Percentiles rank a stretch among this genome's conserved stretches.
These are phyloP conservation scores for Corythornis vintsioides DNA, from an alignment of 2,113 vertebrate genomes.

Conservation along the genomic window DNA sequence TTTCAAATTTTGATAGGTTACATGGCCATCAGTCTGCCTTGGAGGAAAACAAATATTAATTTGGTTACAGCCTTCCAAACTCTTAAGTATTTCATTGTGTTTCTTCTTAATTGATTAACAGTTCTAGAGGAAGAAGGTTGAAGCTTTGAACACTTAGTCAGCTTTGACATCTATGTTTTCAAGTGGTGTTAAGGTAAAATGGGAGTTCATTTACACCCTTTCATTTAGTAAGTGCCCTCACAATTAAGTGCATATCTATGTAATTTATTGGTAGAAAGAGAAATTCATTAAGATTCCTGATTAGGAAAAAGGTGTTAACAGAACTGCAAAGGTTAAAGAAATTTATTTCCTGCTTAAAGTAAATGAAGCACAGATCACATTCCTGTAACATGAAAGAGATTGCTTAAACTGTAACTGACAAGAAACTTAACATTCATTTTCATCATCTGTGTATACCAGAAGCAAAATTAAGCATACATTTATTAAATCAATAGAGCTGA, in stretches of 20 bases:
- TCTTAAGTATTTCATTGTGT: background rate
- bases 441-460: background rate
- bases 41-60: background rate
- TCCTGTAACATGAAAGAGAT: background rate
- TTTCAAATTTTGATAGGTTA: background rate
- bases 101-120: background rate
- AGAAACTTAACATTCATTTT: background rate
- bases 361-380: background rate
- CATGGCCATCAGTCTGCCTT: background rate
- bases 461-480: background rate
- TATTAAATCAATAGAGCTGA: background rate
- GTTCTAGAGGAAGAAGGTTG: background rate
- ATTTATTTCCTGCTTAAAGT: background rate
- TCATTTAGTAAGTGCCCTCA: slow-evolving; percentile 18
- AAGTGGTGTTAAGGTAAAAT: slow-evolving; percentile 41
- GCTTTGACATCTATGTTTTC: slow-evolving; percentile 31
- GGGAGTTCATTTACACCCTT: slow-evolving; percentile 42
- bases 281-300: slow-evolving; percentile 54
- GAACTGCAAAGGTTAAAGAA: slow-evolving; percentile 18
- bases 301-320: background rate
- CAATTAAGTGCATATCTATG: slow-evolving; percentile 51
- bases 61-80: background rate
- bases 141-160: background rate
- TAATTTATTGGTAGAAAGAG: slow-evolving; percentile 45
- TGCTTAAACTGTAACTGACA: background rate